Percentiles rank a stretch among this genome's conserved stretches.
Evolutionary conservation across 2,113 vertebrate genomes (phyloP).

Genomic region (Dicrurus megarhynchus): DNA sequence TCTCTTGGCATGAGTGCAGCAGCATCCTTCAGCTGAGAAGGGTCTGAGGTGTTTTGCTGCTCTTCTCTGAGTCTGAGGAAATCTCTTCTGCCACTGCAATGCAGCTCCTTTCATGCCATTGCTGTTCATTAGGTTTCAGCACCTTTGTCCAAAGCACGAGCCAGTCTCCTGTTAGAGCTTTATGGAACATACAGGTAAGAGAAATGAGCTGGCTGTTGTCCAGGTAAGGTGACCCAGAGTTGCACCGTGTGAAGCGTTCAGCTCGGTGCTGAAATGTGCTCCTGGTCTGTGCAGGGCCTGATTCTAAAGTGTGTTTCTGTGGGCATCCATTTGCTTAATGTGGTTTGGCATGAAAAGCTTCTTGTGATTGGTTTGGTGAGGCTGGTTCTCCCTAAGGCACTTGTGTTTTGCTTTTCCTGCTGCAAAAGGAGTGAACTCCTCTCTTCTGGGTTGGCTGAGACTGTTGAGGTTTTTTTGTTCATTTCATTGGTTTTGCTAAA

Average conservation of each 20-base stretch:
- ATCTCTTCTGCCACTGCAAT: not conserved
- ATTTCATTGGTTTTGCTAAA: not conserved
- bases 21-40: not conserved
- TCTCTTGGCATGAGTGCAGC: not conserved
- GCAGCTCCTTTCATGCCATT: not conserved
- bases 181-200: not conserved
- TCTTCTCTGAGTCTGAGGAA: not conserved
- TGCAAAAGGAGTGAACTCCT: not conserved
- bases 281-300: not conserved
- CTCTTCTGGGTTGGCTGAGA: not conserved
- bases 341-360: not conserved
- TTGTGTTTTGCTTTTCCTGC: not conserved
- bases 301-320: not conserved
- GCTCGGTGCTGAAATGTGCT: not conserved
- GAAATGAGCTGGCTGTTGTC: not conserved
- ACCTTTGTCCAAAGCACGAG: not conserved
- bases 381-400: not conserved
- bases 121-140: not conserved
- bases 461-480: not conserved
- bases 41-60: not conserved
- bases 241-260: not conserved
- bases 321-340: not conserved
- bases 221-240: not conserved
- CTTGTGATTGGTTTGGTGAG: not conserved
- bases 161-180: not conserved